Percentiles rank a stretch among this genome's conserved stretches.
Evolutionary conservation across 2,888 invertebrate species (phyloP).

Genomic region (Ormyrus labotus): DNA sequence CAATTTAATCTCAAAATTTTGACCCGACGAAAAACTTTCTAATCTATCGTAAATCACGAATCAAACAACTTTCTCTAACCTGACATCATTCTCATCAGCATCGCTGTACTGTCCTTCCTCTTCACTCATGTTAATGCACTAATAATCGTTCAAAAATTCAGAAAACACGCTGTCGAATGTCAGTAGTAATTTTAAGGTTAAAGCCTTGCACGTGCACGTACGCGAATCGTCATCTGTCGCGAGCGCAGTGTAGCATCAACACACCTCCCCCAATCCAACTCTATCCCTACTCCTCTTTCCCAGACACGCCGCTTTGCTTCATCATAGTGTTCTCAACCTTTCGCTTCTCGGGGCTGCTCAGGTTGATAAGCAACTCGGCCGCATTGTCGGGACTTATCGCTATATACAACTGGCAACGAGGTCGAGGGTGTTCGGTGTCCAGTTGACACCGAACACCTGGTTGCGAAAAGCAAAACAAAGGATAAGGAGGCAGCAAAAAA

Average conservation of each 20-base stretch:
- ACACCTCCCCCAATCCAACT: background rate
- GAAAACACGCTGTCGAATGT: background rate
- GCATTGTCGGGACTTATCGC: background rate
- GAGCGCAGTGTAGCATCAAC: background rate
- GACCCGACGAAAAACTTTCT: too few relatives aligned
- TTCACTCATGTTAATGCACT: conserved; percentile 29
- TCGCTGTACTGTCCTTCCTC: conserved; percentile 77
- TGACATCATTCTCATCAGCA: conserved; percentile 70
- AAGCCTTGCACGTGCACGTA: background rate
- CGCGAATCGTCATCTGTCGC: too few relatives aligned
- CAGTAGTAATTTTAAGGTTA: conserved; percentile 39
- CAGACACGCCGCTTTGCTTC: background rate
- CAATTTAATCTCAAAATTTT: too few relatives aligned
- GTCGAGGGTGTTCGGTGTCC: background rate
- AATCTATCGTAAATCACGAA: too few relatives aligned
- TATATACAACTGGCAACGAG: conserved; percentile 17
- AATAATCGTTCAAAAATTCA: background rate
- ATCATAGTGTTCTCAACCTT: background rate
- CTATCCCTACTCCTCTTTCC: background rate
- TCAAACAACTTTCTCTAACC: conserved; percentile 52
- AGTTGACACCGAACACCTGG: too few relatives aligned
- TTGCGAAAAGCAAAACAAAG: too few relatives aligned
- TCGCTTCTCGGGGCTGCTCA: background rate
- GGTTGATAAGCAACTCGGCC: background rate
- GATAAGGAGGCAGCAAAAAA: too few relatives aligned